phyloP scores from a whole-genome alignment of 2,113 vertebrate genomes.

The Candoia aspera region DNA sequence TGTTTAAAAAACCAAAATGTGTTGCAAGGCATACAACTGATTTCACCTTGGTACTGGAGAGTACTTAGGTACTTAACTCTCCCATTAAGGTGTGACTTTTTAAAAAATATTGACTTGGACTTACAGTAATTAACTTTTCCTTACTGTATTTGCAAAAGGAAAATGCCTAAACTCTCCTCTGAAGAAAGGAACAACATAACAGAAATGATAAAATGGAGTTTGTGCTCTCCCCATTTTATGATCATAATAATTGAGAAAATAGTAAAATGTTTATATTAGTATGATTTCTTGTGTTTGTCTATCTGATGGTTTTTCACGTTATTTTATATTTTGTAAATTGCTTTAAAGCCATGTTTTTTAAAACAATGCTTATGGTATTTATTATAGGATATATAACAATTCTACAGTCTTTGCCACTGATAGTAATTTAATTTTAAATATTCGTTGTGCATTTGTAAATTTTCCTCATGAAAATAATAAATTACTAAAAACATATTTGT shows the following conservation, averaged over 20 bases:
- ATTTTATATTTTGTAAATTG: neutral
- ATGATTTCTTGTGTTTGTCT: neutral
- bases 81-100: neutral
- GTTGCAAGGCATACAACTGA: neutral
- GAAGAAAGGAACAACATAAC: neutral
- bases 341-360: neutral
- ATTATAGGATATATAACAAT: neutral
- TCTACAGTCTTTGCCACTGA: constrained; percentile 31
- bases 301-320: neutral
- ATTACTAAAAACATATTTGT: constrained; percentile 42
- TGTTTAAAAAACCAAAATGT: neutral
- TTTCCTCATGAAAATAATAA: constrained; percentile 34
- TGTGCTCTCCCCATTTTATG: neutral
- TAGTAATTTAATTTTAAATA: neutral
- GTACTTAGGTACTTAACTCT: neutral
- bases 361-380: neutral
- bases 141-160: constrained; percentile 7
- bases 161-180: neutral
- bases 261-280: neutral
- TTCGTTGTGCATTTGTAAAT: constrained; percentile 44
- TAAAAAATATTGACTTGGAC: neutral
- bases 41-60: neutral
- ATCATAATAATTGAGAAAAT: neutral
- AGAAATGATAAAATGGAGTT: constrained; percentile 1
- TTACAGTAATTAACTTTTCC: neutral